phyloP scores from a whole-genome alignment of 2,113 vertebrate species.

The Egretta garzetta region DNA sequence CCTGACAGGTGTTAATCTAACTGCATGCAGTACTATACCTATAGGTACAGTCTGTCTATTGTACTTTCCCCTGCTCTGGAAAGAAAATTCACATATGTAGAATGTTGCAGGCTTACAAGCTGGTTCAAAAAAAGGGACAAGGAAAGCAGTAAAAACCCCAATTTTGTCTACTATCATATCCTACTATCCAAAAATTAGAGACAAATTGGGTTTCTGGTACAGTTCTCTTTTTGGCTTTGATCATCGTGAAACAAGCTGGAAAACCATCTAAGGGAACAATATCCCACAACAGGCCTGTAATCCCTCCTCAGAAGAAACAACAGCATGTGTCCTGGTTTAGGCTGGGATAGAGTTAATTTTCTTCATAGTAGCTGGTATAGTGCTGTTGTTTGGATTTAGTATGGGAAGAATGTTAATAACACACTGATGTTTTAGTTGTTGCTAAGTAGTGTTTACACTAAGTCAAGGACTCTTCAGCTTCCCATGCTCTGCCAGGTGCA shows the following conservation, averaged over 20 bases:
- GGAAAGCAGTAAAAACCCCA: neutral
- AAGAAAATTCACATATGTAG: neutral
- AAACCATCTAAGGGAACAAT: neutral
- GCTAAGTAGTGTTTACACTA: too few relatives aligned
- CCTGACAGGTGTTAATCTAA: neutral
- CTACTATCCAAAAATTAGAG: neutral
- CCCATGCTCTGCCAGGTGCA: too few relatives aligned
- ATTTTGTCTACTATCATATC: neutral
- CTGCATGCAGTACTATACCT: neutral
- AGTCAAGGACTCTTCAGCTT: too few relatives aligned
- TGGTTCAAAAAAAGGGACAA: neutral
- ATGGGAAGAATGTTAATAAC: too few relatives aligned
- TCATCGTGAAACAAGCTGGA: neutral
- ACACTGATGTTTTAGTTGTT: too few relatives aligned
- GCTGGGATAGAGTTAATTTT: too few relatives aligned
- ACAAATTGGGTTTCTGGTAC: neutral
- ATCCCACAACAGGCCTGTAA: neutral
- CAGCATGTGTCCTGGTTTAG: too few relatives aligned
- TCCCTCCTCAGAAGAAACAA: neutral
- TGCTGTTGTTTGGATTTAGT: too few relatives aligned
- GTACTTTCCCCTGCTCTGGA: neutral
- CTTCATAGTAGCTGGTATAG: too few relatives aligned
- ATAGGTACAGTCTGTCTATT: neutral
- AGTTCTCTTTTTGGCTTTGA: neutral
- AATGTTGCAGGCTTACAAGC: neutral